A percentile compares a stretch with the other conserved stretches of the same genome.
phyloP scores from a whole-genome alignment of 2,797 vertebrate species.

The Chromobotia macracanthus region DNA sequence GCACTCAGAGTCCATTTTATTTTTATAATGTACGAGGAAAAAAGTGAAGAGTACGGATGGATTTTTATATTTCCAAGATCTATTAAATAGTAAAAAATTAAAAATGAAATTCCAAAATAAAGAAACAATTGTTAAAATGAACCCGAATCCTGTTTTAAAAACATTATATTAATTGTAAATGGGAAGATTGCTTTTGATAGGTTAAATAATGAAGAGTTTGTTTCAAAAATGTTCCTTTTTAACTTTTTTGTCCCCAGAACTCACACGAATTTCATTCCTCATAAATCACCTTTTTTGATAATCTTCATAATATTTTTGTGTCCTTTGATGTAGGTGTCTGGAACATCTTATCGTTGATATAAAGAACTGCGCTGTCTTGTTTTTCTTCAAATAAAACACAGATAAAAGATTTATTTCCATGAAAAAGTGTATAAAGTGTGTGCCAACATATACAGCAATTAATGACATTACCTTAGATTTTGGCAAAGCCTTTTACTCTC shows the following conservation, averaged over 20 bases:
- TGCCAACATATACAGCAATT: slow-evolving; percentile 41
- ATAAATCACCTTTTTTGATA: neutral
- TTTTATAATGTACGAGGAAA: neutral
- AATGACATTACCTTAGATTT: slow-evolving; percentile 16
- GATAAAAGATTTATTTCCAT: neutral
- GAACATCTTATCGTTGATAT: slow-evolving; percentile 32
- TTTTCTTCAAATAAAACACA: slow-evolving; percentile 26
- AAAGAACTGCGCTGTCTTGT: slow-evolving; percentile 8
- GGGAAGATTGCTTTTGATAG: neutral
- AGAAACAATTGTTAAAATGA: too few relatives aligned
- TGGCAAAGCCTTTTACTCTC: slow-evolving; percentile 1
- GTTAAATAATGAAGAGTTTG: neutral
- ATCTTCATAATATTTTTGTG: slow-evolving; percentile 12
- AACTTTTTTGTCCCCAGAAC: neutral
- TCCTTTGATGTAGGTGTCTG: slow-evolving; percentile 32
- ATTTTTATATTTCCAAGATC: neutral
- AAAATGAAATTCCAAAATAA: neutral
- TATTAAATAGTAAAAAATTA: neutral
- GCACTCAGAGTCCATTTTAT: neutral
- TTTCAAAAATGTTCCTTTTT: slow-evolving; percentile 3
- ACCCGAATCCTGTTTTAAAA: neutral
- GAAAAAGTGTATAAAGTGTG: neutral
- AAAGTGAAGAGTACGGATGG: neutral
- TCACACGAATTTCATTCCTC: neutral
- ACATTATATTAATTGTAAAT: neutral